Conservation (phyloP, 2,113 vertebrate genomes). For the Lepisosteus oculatus region DNA sequence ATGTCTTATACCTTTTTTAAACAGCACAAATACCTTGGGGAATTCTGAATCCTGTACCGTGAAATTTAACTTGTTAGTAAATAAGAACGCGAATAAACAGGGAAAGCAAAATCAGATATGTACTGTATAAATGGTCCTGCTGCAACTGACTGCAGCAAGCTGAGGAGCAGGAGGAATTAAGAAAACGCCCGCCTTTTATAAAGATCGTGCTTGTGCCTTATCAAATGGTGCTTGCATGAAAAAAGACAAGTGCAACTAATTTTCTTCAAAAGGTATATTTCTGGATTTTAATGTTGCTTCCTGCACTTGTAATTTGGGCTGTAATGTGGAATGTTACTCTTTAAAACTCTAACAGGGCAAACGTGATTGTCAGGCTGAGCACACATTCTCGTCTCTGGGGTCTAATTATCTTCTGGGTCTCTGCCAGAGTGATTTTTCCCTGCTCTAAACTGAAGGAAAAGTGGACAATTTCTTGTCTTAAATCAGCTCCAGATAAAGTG, state of each 20-base stretch:
- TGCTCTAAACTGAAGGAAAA: conserved; percentile 23
- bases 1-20: too few relatives aligned
- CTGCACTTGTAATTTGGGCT: conserved; percentile 20
- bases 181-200: too few relatives aligned
- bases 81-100: too few relatives aligned
- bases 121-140: too few relatives aligned
- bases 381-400: conserved; percentile 29
- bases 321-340: conserved; percentile 22
- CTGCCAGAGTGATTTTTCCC: conserved; percentile 30
- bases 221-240: too few relatives aligned
- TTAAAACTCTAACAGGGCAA: conserved; percentile 27
- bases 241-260: conserved; percentile 14
- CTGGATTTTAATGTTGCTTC: conserved; percentile 6
- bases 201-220: too few relatives aligned
- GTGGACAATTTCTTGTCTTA: conserved; percentile 40
- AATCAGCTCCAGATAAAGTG: conserved; percentile 43
- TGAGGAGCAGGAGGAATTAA: too few relatives aligned
- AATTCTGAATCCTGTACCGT: too few relatives aligned
- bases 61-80: too few relatives aligned
- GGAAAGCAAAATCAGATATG: too few relatives aligned
- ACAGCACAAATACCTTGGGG: too few relatives aligned
- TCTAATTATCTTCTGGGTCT: conserved; percentile 43
- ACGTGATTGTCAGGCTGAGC: conserved; percentile 25
- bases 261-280: conserved; percentile 11
- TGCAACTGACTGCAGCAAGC: too few relatives aligned